phyloP scores from a whole-genome alignment of 2,888 invertebrate species.

The Geophilus truncorum region DNA sequence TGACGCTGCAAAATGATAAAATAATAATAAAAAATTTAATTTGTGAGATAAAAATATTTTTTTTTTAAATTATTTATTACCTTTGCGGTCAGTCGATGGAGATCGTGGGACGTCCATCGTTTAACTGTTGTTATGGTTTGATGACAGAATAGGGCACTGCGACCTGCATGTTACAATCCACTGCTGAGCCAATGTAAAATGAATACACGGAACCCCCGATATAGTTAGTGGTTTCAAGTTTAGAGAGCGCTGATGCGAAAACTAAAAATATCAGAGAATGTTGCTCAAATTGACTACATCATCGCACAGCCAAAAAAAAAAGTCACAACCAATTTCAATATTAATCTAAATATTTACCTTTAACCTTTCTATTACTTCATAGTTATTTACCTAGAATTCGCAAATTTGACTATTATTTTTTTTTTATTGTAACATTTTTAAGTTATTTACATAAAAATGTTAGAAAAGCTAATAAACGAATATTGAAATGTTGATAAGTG shows the following conservation, averaged over 20 bases:
- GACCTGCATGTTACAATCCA: background rate
- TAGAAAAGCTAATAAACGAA: too few relatives aligned
- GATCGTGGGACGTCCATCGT: background rate
- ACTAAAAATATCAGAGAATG: constrained; percentile 13
- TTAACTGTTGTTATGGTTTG: background rate
- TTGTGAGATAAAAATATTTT: too few relatives aligned
- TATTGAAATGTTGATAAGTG: too few relatives aligned
- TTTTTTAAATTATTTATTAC: background rate
- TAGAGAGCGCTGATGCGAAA: constrained; percentile 14
- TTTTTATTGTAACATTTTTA: too few relatives aligned
- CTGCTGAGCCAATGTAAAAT: background rate
- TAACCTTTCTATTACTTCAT: too few relatives aligned
- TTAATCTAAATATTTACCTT: too few relatives aligned
- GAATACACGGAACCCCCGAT: background rate
- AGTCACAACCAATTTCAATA: background rate
- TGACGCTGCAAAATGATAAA: too few relatives aligned
- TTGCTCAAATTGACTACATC: constrained; percentile 1
- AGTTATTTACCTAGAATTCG: too few relatives aligned
- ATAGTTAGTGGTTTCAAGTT: background rate
- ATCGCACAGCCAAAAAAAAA: background rate
- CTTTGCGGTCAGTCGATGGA: background rate
- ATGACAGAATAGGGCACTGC: constrained; percentile 28
- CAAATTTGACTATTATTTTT: too few relatives aligned
- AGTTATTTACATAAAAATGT: too few relatives aligned
- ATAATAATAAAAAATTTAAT: too few relatives aligned